A percentile compares a stretch with the other conserved stretches of the same genome.
These are phyloP conservation scores for Neria commutata DNA, from an alignment of 2,888 invertebrate genomes.

Conservation along the genomic window DNA sequence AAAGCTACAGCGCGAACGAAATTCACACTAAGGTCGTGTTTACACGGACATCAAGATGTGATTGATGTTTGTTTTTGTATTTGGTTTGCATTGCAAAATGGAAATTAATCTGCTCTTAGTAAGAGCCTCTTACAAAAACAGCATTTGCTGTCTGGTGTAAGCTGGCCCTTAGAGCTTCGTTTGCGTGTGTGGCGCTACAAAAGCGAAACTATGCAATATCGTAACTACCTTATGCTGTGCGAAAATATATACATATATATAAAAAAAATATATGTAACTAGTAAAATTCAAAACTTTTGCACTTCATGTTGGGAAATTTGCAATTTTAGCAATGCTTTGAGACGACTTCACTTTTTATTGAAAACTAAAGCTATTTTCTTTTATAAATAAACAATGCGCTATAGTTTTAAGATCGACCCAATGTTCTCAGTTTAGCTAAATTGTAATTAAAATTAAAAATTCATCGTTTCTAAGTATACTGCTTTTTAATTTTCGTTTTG, in stretches of 20 bases:
- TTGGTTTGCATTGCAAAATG: too few species aligned
- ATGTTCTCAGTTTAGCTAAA: conserved; percentile 52
- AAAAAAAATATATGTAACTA: background rate
- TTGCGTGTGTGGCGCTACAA: too few species aligned
- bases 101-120: too few species aligned
- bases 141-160: too few species aligned
- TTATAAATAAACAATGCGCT: conserved; percentile 7
- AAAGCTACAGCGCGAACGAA: too few species aligned
- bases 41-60: too few species aligned
- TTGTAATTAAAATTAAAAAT: background rate
- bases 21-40: too few species aligned
- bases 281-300: background rate
- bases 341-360: background rate
- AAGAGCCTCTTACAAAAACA: too few species aligned
- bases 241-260: background rate
- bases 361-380: too few species aligned
- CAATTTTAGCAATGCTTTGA: conserved; percentile 45
- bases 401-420: conserved; percentile 50
- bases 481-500: conserved; percentile 4
- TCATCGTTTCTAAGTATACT: background rate
- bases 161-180: too few species aligned
- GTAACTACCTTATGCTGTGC: background rate
- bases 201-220: too few species aligned
- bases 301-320: background rate
- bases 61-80: too few species aligned